Evolutionary conservation across 1,140 invertebrate genomes (phyloP), one percentile per base, ranked within the genome.

Genomic region (Drosophila sturtevanti): DNA sequence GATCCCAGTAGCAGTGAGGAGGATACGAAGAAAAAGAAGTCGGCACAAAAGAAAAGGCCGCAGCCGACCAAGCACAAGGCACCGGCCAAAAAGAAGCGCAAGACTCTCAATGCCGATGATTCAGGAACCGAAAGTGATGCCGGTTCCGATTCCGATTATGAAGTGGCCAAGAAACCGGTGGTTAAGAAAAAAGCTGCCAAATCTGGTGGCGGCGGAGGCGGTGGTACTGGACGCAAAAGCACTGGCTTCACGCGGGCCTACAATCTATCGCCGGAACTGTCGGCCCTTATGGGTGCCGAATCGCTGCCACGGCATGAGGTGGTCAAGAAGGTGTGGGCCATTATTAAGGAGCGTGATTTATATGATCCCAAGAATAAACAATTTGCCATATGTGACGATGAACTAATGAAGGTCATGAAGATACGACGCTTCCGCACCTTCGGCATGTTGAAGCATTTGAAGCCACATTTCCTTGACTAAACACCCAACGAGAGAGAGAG

Each of bases 331-430:
- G 94, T 99, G 34, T 98, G 97, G 97, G 94, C 95, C 16, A 96
- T 98, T 76, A 97, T 98, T 77, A 98, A 98, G 92, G 97, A 98
- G 92, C 95, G 96, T 64, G 96, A 98, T 89, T 93, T 99, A 38
- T 97, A 97, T 93, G 97, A 98, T 91, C 97, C 97, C 7, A 98
- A 97, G 82, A 98, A 98, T 92, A 98, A 97, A 92, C 97, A 98
- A 91, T 98, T 95, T 89, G 97, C 97, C 51, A 97, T 98, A 79
- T 98, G 97, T 92, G 97, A 99, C 90, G 97, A 97, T 48, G 96
- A 98, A 64, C 92, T 98, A 12, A 93, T 96, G 91, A 97, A 97
- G 92, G 96, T 98, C 51, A 96, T 98, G 90, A 97, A 97, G 18
- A 95, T 96, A 0, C 97, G 97, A 91, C 95, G 97, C 72, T 98